Evolutionary conservation across 2,888 invertebrate species (phyloP).

Genomic region (Agriotes lineatus): DNA sequence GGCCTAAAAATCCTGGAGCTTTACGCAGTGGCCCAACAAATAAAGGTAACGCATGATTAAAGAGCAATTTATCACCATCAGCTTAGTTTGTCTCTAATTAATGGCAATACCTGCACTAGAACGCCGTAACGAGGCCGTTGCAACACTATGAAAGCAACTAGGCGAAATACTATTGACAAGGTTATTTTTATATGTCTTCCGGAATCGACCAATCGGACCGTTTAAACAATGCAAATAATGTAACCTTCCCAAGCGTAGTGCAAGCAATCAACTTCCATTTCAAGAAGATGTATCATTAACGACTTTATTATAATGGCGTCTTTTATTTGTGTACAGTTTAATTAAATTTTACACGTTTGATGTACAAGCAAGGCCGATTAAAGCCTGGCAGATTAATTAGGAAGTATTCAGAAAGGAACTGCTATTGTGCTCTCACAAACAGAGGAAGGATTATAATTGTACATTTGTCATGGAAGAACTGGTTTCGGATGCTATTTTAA

Average conservation of each 20-base stretch:
- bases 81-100: slow-evolving; percentile 10
- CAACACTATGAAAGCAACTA: slow-evolving; percentile 10
- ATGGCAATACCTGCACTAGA: neutral
- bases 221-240: too few species aligned
- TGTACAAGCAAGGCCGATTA: neutral
- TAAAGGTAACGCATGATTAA: neutral
- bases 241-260: too few species aligned
- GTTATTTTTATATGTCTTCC: slow-evolving; percentile 14
- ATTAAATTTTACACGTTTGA: too few species aligned
- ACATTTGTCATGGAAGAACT: neutral
- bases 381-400: slow-evolving; percentile 5
- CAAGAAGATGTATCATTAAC: too few species aligned
- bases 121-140: neutral
- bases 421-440: neutral
- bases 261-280: too few species aligned
- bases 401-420: neutral
- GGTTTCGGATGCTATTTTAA: neutral
- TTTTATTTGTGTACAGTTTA: too few species aligned
- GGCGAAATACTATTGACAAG: slow-evolving; percentile 13
- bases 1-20: neutral
- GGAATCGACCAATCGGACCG: slow-evolving; percentile 11
- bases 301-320: too few species aligned
- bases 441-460: too few species aligned
- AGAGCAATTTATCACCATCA: slow-evolving; percentile 12
- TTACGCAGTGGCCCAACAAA: neutral